Percentiles rank a stretch among this genome's conserved stretches.
Conservation (phyloP, 2,113 vertebrate species). For the Notothenia rossii region DNA sequence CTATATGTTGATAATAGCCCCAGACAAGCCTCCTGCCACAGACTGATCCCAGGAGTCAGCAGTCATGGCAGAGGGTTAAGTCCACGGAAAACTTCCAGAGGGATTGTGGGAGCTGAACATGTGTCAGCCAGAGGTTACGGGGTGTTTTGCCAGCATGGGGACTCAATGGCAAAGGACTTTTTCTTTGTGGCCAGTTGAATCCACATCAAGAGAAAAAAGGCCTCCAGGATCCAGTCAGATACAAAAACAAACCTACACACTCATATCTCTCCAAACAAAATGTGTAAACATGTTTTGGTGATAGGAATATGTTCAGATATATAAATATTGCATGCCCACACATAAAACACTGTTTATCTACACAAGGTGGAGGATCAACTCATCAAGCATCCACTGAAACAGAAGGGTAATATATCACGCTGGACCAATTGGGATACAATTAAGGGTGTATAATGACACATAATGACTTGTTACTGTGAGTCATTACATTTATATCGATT, state of each 20-base stretch:
- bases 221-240: constrained; percentile 48
- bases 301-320: constrained; percentile 39
- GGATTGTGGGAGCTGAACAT: constrained; percentile 62
- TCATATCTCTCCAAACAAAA: constrained; percentile 39
- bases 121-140: constrained; percentile 72
- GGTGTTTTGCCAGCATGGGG: constrained; percentile 57
- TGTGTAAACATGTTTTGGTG: constrained; percentile 26
- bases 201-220: constrained; percentile 64
- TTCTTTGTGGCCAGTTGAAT: constrained; percentile 54
- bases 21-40: constrained; percentile 13
- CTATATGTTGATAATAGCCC: constrained; percentile 9
- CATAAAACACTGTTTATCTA: constrained; percentile 20
- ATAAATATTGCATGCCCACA: constrained; percentile 52
- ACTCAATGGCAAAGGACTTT: constrained; percentile 33
- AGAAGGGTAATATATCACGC: constrained; percentile 14
- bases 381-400: constrained; percentile 10
- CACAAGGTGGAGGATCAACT: constrained; percentile 22
- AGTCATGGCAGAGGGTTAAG: constrained; percentile 17
- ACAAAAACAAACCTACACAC: constrained; percentile 65
- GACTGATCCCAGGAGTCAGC: constrained; percentile 27
- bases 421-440: neutral
- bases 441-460: neutral
- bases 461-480: constrained; percentile 15
- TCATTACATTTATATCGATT: constrained; percentile 8
- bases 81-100: constrained; percentile 49